Evolutionary conservation across 2,113 vertebrate genomes (phyloP).

Genomic region (Boulengeromyrus knoepffleri): DNA sequence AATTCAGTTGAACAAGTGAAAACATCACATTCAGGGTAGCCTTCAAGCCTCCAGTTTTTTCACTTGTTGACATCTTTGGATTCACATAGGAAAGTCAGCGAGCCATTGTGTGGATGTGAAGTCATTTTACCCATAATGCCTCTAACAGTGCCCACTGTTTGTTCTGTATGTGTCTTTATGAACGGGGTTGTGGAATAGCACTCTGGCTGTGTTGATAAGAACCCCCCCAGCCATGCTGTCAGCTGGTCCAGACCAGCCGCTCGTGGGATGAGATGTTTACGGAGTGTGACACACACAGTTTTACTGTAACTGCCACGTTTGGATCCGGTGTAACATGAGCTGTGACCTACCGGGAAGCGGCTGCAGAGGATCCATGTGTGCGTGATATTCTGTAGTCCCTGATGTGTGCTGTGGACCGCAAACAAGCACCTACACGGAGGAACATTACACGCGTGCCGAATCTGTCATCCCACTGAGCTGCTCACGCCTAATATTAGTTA

Average conservation of each 20-base stretch:
- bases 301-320: constrained; percentile 42
- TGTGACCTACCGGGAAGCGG: constrained; percentile 44
- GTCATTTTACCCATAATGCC: not conserved
- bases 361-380: constrained; percentile 23
- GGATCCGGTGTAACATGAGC: constrained; percentile 43
- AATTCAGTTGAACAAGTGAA: not conserved
- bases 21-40: not conserved
- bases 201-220: not conserved
- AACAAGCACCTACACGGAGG: constrained; percentile 1
- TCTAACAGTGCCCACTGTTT: not conserved
- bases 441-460: not conserved
- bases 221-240: not conserved
- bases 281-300: constrained; percentile 41
- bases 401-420: constrained; percentile 39
- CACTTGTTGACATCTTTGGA: not conserved
- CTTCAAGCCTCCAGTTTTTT: not conserved
- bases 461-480: not conserved
- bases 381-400: constrained; percentile 20
- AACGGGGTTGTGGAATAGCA: not conserved
- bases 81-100: not conserved
- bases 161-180: not conserved
- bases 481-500: not conserved
- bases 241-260: not conserved
- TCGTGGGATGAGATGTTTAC: not conserved
- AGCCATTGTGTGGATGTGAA: not conserved